Evolutionary conservation across 64 coral and sea anemone genomes (phyloP), one percentile per base, ranked within the genome.

Genomic region (Catalaphyllia jardinei): DNA sequence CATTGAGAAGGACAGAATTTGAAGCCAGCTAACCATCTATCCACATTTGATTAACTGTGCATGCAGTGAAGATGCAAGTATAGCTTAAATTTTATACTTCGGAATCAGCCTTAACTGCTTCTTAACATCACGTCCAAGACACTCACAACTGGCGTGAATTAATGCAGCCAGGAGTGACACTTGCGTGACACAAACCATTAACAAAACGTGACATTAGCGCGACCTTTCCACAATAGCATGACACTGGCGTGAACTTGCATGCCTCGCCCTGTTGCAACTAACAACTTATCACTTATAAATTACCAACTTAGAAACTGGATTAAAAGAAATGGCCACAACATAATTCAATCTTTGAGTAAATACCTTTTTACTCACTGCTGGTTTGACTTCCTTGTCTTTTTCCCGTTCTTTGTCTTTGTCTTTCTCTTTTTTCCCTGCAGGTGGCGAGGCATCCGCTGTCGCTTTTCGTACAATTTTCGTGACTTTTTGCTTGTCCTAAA

Each of bases 301-400:
- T 65, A 3, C 62, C 6, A 31, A 49, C 14, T 16, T 5, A 6
- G n/a, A 39, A 31, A 31, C 2, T 67, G 25, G 67, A 39, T 31
- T 69, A 29, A 0, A 67, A 71, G 20, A 49, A 49, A 65, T 69
- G 10, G 5, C 13, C 7, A 31, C 20, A 35, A 4, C 42, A 46
- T 46, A 46, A 46, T 29, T 20, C 71, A 50, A 87, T 65, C 46
- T 72, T 79, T 39, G 35, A 38, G 22, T 29, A 59, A 38, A 52
- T 83, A 87, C 89, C 91, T 29, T 86, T 87, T 83, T 89, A 92
- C 79, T 95, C 30, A 85, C 62, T 38, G 78, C 77, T 87, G 71
- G 79, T 81, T 95, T 90, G 71, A 76, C 87, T 77, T 95, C 89
- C 78, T 91, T 86, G 16, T 91, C 83, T 62, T 79, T 91, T 3